Evolutionary conservation across 2,113 vertebrate species (phyloP).

Genomic region (Polypterus bichir): DNA sequence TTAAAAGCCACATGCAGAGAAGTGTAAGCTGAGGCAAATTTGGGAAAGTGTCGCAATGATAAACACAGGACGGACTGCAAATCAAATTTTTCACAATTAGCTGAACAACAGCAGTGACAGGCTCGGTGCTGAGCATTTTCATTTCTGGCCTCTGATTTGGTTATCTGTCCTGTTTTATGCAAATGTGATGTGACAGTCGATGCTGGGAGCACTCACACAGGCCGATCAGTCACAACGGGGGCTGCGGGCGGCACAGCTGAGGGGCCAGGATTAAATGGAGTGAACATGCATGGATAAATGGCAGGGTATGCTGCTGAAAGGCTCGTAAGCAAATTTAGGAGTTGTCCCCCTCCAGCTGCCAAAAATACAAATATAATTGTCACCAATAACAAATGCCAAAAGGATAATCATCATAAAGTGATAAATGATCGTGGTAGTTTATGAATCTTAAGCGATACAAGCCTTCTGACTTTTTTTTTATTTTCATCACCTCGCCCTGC

Average conservation of each 20-base stretch:
- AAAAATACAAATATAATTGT: slow-evolving; percentile 16
- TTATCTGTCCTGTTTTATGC: slow-evolving; percentile 84
- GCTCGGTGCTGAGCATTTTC: slow-evolving; percentile 69
- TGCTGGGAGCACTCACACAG: slow-evolving; percentile 64
- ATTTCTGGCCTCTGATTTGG: slow-evolving; percentile 88
- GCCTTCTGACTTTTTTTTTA: not conserved
- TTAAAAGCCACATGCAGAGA: slow-evolving; percentile 55
- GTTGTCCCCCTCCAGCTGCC: slow-evolving; percentile 38
- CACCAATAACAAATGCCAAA: not conserved
- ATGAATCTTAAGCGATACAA: not conserved
- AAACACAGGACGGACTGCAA: slow-evolving; percentile 70
- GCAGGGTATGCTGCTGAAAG: slow-evolving; percentile 47
- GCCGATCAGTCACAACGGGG: slow-evolving; percentile 72
- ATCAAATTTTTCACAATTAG: slow-evolving; percentile 99
- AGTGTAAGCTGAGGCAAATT: slow-evolving; percentile 47
- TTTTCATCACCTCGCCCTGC: too few species aligned
- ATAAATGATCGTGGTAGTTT: not conserved
- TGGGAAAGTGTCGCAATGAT: slow-evolving; percentile 66
- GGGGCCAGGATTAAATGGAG: slow-evolving; percentile 59
- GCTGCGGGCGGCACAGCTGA: slow-evolving; percentile 48
- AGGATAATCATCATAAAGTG: not conserved
- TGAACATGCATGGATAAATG: slow-evolving; percentile 60
- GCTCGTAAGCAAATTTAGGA: slow-evolving; percentile 64
- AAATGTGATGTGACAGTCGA: slow-evolving; percentile 74
- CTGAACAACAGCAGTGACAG: slow-evolving; percentile 82